Base-by-base conservation (phyloP, 2,113 vertebrate genomes). In the Heterochromis multidens region DNA sequence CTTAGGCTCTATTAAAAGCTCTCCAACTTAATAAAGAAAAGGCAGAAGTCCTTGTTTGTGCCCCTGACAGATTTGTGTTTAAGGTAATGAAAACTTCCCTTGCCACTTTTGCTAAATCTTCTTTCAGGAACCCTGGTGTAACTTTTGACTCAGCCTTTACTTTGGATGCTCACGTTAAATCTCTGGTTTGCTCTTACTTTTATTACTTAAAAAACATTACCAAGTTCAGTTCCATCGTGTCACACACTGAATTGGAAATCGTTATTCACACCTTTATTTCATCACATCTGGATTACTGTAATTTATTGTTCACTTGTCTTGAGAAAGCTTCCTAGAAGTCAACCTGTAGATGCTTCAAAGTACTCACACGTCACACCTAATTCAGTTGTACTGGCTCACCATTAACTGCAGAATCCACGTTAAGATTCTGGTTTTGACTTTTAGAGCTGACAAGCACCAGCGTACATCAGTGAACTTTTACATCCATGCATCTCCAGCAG, bases 191-290 rank as follows among this genome's bases (percentile, higher is more conserved):
- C 40, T 46, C 40, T 70, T 17, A 14, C 3, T 46, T 27, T 70
- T 25, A 37, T 37, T 27, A 70, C 40, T 46, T 70, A 23, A 70
- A 37, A 70, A 19, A 70, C 27, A 70, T 46, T 70, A 25, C 37
- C n/a, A 17, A 70, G 23, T 70, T 70, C 23, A 70, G 63, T 70
- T 70, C 17, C 8, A 70, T 46, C 46, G 37, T 46, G 3, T 0
- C 65, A 49, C 40, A 11, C 40, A 19, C 37, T 29, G 65, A 70
- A 70, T 1, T 17, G 23, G 2, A 49, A 19, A 49, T 70, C 0
- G 3, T 46, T 46, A 70, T 70, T 70, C 40, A 70, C 23, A 3
- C 65, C 40, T 70, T 70, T 27, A 70, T 70, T 70, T 46, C 65
- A 49, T 70, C 65, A 70, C 3, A 29, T 70, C 27, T 70, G 23